Evolutionary conservation across 2,113 vertebrate species (phyloP).

Genomic region (Scortum barcoo): DNA sequence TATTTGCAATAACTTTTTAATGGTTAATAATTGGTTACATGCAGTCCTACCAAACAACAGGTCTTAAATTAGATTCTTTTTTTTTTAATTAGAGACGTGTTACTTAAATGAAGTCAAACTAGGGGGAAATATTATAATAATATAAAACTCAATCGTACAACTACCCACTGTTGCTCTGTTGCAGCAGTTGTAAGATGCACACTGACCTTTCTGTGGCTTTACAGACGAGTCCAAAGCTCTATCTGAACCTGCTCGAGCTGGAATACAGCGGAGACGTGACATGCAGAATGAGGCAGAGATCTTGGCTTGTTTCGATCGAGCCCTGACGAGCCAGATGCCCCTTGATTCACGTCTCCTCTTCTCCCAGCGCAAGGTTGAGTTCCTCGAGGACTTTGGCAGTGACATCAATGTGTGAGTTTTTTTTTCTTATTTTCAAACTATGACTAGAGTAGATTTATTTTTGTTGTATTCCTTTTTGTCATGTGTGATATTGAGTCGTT

Average conservation of each 20-base stretch:
- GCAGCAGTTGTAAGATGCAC: neutral
- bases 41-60: neutral
- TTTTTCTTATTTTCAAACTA: neutral
- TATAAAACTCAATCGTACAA: neutral
- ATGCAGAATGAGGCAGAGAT: slow-evolving; percentile 94
- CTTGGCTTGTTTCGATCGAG: slow-evolving; percentile 93
- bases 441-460: too few species aligned
- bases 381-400: slow-evolving; percentile 98
- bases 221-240: slow-evolving; percentile 93
- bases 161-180: neutral
- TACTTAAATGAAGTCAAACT: neutral
- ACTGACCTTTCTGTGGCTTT: neutral
- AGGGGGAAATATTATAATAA: neutral
- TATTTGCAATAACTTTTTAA: neutral
- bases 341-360: slow-evolving; percentile 93
- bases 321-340: slow-evolving; percentile 88
- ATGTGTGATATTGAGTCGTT: neutral
- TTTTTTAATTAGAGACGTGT: fast-evolving
- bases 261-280: slow-evolving; percentile 94
- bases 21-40: neutral
- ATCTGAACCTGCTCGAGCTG: slow-evolving; percentile 96
- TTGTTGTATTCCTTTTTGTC: neutral
- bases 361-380: slow-evolving; percentile 97
- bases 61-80: neutral
- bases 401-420: slow-evolving; percentile 93